These are phyloP conservation scores for Patella caerulea DNA, from an alignment of 2,888 invertebrate genomes.

Conservation along the genomic window DNA sequence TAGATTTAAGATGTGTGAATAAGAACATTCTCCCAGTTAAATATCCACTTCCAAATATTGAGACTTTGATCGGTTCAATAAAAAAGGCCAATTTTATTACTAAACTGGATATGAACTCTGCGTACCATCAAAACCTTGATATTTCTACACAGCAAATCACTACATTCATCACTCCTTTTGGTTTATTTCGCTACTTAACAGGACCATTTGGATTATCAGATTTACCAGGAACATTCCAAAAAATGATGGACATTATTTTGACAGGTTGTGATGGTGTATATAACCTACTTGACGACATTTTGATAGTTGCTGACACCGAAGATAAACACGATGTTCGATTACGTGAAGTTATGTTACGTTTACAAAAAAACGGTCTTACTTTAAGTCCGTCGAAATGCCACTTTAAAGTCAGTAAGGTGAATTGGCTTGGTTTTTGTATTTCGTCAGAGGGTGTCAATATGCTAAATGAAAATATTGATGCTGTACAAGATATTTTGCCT, in stretches of 20 bases:
- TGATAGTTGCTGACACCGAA: not conserved
- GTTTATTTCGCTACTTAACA: not conserved
- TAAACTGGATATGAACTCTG: conserved; percentile 2
- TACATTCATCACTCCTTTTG: not conserved
- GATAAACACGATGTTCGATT: not conserved
- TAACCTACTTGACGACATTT: conserved; percentile 1
- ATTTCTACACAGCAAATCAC: not conserved
- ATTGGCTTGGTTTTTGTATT: too few species aligned
- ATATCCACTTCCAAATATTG: not conserved
- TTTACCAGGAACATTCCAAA: not conserved
- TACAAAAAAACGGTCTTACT: conserved; percentile 4
- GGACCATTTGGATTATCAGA: conserved; percentile 4
- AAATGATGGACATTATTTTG: not conserved
- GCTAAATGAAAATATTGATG: too few species aligned
- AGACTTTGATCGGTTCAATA: not conserved
- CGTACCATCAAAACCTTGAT: not conserved
- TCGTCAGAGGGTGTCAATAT: too few species aligned
- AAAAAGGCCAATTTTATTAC: not conserved
- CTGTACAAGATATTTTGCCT: too few species aligned
- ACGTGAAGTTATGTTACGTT: conserved; percentile 1
- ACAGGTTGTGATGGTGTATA: too few species aligned
- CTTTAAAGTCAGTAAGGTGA: not conserved
- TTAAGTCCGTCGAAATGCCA: not conserved
- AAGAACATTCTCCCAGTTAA: not conserved
- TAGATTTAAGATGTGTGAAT: conserved; percentile 4